Evolutionary conservation across 1,140 invertebrate genomes (phyloP).

Genomic region (Heliconius nattereri): DNA sequence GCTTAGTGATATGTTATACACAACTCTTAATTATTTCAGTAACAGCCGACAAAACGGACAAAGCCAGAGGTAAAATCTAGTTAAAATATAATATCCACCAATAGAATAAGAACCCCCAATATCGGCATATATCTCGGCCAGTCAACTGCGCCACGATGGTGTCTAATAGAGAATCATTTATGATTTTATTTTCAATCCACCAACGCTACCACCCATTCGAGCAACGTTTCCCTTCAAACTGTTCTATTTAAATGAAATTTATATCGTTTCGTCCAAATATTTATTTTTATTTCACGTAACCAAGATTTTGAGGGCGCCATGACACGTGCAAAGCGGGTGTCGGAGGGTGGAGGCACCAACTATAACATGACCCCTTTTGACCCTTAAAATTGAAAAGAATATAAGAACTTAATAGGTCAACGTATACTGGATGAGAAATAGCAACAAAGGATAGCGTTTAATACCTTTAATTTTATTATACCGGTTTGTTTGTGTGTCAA

Average conservation of each 20-base stretch:
- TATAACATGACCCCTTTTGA: conserved; percentile 40
- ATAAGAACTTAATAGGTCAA: conserved; percentile 28
- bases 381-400: neutral
- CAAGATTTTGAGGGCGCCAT: conserved; percentile 58
- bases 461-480: conserved; percentile 61
- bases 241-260: conserved; percentile 48
- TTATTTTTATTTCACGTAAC: conserved; percentile 58
- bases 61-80: too few relatives aligned
- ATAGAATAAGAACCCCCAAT: too few relatives aligned
- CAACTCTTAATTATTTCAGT: too few relatives aligned
- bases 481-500: conserved; percentile 56
- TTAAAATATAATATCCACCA: too few relatives aligned
- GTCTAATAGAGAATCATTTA: neutral
- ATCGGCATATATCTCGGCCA: too few relatives aligned
- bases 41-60: too few relatives aligned
- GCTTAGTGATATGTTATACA: too few relatives aligned
- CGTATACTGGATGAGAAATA: conserved; percentile 40
- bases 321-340: conserved; percentile 57
- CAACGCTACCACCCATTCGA: neutral
- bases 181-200: neutral
- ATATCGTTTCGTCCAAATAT: conserved; percentile 68
- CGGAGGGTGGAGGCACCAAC: conserved; percentile 48
- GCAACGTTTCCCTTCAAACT: conserved; percentile 28
- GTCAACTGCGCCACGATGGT: too few relatives aligned
- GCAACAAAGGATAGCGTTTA: conserved; percentile 59